A percentile compares a stretch with the other conserved stretches of the same genome.
Conservation (phyloP, 2,113 vertebrate species). For the Etia nguti region DNA sequence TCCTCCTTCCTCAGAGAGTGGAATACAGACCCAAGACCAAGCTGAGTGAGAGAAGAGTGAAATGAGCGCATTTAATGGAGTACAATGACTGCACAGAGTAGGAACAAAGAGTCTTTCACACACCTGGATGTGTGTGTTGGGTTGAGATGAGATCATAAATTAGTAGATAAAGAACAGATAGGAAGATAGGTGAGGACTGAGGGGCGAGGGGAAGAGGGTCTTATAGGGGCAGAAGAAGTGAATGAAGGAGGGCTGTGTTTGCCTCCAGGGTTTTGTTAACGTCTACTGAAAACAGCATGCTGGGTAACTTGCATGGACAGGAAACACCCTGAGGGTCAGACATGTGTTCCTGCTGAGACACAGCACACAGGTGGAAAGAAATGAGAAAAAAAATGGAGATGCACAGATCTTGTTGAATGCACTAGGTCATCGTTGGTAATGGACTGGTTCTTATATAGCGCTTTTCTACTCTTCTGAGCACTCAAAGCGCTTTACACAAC, state of each 20-base stretch:
- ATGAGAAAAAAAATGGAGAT: neutral
- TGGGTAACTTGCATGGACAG: conserved; percentile 38
- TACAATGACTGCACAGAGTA: conserved; percentile 53
- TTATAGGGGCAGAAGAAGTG: neutral
- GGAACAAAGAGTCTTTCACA: conserved; percentile 62
- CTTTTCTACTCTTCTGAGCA: too few relatives aligned
- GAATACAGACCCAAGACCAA: conserved; percentile 21
- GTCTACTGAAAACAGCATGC: conserved; percentile 13
- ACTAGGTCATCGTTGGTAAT: neutral
- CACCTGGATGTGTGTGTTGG: conserved; percentile 26
- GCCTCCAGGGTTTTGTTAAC: conserved; percentile 20
- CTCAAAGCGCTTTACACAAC: too few relatives aligned
- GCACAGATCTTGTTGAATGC: neutral
- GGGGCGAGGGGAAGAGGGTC: neutral
- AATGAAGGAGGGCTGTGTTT: conserved; percentile 6
- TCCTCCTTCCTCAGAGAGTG: conserved; percentile 22
- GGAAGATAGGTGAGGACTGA: conserved; percentile 32
- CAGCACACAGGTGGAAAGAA: neutral
- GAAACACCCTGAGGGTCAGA: conserved; percentile 31
- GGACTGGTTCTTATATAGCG: too few relatives aligned
- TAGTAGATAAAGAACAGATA: neutral
- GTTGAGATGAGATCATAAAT: conserved; percentile 45
- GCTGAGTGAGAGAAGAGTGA: neutral
- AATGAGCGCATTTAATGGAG: neutral
- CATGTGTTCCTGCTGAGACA: conserved; percentile 38